Evolutionary conservation across 2,797 vertebrate genomes (phyloP).

Genomic region (Lacerta agilis): DNA sequence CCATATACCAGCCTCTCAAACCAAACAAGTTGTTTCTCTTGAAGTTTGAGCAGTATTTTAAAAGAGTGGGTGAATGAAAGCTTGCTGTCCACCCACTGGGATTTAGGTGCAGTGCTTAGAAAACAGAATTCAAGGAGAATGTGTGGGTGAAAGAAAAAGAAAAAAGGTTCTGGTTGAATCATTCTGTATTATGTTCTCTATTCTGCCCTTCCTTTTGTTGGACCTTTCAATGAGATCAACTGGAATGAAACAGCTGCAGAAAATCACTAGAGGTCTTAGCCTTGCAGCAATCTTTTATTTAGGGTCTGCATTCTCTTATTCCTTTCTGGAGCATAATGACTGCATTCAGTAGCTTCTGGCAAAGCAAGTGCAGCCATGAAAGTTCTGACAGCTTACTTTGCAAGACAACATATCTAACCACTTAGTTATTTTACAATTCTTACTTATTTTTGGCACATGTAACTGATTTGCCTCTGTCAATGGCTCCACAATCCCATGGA

Average conservation of each 20-base stretch:
- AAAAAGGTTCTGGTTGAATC: conserved; percentile 27
- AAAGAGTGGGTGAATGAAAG: not conserved
- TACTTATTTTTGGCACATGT: not conserved
- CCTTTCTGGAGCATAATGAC: not conserved
- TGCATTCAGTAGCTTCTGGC: conserved; percentile 9
- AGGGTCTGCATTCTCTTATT: not conserved
- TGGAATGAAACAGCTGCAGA: conserved; percentile 49
- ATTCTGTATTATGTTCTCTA: not conserved
- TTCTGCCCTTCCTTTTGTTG: not conserved
- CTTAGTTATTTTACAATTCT: rapidly evolving
- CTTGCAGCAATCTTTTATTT: conserved; percentile 17
- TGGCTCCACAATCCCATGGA: not conserved
- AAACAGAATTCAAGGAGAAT: conserved; percentile 12
- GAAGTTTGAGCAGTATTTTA: not conserved
- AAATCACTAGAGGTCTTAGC: not conserved
- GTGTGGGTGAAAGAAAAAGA: conserved; percentile 8
- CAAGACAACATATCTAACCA: not conserved
- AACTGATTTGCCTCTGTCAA: not conserved
- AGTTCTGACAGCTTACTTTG: not conserved
- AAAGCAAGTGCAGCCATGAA: not conserved
- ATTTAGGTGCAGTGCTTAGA: not conserved
- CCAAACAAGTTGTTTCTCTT: not conserved
- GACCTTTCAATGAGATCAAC: conserved; percentile 29
- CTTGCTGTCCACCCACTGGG: not conserved
- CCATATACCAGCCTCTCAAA: not conserved